phyloP scores from a whole-genome alignment of 2,888 invertebrate species.

The Drosophila macrothrix region DNA sequence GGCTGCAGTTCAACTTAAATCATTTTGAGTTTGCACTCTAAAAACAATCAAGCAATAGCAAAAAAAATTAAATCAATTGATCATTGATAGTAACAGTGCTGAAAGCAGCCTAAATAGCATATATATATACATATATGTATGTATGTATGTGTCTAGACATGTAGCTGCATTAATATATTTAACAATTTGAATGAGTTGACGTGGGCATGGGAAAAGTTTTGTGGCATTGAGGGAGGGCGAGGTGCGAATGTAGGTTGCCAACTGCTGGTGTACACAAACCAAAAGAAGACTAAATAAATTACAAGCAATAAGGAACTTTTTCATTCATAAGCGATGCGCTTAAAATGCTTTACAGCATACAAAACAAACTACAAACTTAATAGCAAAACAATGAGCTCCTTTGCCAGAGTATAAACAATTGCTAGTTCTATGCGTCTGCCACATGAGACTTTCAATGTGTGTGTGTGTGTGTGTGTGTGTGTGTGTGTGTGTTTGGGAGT shows the following conservation, averaged over 20 bases:
- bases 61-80: slow-evolving; percentile 9
- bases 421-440: slow-evolving; percentile 53
- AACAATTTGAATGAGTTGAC: not conserved
- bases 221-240: not conserved
- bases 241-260: not conserved
- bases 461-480: slow-evolving; percentile 10
- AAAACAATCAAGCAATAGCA: slow-evolving; percentile 40
- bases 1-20: slow-evolving; percentile 45
- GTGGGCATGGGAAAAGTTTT: no score
- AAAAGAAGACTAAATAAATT: not conserved
- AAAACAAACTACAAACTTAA: slow-evolving; percentile 29
- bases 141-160: not conserved
- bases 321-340: slow-evolving; percentile 6
- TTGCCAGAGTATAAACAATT: slow-evolving; percentile 52
- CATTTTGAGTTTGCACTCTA: slow-evolving; percentile 44
- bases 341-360: slow-evolving; percentile 1
- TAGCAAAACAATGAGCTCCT: slow-evolving; percentile 42
- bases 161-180: not conserved
- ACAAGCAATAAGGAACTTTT: not conserved
- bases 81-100: not conserved
- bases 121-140: not conserved
- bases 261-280: not conserved
- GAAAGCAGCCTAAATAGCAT: not conserved
- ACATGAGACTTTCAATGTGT: slow-evolving; percentile 48
- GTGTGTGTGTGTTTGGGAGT: not conserved